phyloP scores from a whole-genome alignment of 2,888 invertebrate species.

The Gastracanthus pulcherrimus region DNA sequence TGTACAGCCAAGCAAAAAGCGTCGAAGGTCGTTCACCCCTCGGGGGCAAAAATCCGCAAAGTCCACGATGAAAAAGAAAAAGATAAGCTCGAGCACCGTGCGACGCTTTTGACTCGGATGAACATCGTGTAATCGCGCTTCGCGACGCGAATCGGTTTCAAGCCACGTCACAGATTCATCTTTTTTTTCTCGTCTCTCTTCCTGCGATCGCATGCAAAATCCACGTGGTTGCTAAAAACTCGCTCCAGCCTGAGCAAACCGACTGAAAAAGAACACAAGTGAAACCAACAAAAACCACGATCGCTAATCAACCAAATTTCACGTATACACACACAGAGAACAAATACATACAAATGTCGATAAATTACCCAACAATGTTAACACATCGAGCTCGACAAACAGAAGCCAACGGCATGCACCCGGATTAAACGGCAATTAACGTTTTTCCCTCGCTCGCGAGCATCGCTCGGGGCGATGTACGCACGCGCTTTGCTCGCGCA shows the following conservation, averaged over 20 bases:
- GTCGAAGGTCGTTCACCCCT: neutral
- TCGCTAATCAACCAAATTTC: too few relatives aligned
- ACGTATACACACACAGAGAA: too few relatives aligned
- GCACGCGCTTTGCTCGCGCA: neutral
- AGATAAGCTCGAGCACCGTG: neutral
- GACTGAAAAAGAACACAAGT: too few relatives aligned
- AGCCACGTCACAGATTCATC: neutral
- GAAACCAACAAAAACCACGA: too few relatives aligned
- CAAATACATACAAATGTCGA: neutral
- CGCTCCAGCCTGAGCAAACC: too few relatives aligned
- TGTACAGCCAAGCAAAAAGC: too few relatives aligned
- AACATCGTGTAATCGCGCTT: neutral
- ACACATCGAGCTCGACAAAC: too few relatives aligned
- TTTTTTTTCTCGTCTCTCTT: neutral
- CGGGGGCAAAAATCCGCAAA: neutral
- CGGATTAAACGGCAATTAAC: conserved; percentile 49
- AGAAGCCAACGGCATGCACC: neutral
- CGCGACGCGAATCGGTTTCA: neutral
- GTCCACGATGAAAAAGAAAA: too few relatives aligned
- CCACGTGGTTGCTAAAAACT: too few relatives aligned
- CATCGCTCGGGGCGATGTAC: neutral
- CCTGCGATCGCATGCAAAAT: neutral
- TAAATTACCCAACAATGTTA: too few relatives aligned
- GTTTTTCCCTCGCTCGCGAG: conserved; percentile 1
- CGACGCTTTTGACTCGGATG: neutral